Conservation (phyloP, 2,888 invertebrate species). For the Ptilodon capucinus region DNA sequence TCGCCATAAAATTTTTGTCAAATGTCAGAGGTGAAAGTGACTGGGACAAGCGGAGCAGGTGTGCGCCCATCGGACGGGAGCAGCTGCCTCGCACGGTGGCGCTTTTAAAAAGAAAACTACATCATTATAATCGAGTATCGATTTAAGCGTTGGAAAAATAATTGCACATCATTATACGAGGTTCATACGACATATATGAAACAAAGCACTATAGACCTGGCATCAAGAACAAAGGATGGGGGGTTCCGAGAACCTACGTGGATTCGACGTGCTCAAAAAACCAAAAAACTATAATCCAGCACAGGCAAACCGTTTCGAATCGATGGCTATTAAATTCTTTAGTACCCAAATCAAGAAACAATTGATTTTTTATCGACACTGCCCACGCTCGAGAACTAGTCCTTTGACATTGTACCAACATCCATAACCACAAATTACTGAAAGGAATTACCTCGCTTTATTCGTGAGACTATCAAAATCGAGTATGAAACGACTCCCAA, state of each 20-base stretch:
- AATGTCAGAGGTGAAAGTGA: slow-evolving; percentile 72
- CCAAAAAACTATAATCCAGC: slow-evolving; percentile 22
- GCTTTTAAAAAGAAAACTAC: slow-evolving; percentile 40
- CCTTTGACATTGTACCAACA: slow-evolving; percentile 10
- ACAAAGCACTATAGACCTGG: slow-evolving; percentile 18
- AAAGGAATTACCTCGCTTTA: not conserved
- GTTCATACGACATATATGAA: slow-evolving; percentile 16
- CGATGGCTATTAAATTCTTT: slow-evolving; percentile 31
- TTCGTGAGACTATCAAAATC: not conserved
- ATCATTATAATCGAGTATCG: slow-evolving; percentile 38
- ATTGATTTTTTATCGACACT: slow-evolving; percentile 24
- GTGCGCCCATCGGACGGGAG: slow-evolving; percentile 33
- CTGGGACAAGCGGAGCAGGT: slow-evolving; percentile 59
- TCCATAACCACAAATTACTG: not conserved
- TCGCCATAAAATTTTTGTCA: slow-evolving; percentile 35
- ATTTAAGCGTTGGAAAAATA: slow-evolving; percentile 33
- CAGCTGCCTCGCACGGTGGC: slow-evolving; percentile 52
- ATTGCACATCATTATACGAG: slow-evolving; percentile 21
- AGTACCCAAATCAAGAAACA: slow-evolving; percentile 30
- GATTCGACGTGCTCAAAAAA: slow-evolving; percentile 31
- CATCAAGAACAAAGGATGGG: slow-evolving; percentile 26
- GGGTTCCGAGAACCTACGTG: slow-evolving; percentile 31
- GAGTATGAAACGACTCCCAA: slow-evolving; percentile 9
- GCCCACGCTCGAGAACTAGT: slow-evolving; percentile 13
- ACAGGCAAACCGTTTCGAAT: slow-evolving; percentile 31